phyloP scores from a whole-genome alignment of 2,888 invertebrate species.

The Spodoptera littoralis region DNA sequence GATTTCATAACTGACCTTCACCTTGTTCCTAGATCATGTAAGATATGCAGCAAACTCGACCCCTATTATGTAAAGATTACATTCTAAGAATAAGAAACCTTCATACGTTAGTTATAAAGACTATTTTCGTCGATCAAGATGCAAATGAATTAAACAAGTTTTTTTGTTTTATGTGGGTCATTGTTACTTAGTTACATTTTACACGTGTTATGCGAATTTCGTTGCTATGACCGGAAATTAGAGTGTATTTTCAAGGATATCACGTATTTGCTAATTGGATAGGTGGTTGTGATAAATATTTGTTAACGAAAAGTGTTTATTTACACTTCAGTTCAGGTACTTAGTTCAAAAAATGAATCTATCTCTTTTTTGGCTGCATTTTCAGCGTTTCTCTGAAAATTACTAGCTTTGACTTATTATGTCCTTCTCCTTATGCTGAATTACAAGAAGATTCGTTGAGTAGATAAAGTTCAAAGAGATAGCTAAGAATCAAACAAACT shows the following conservation, averaged over 20 bases:
- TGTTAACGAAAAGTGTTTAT: too few relatives aligned
- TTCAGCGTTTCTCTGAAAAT: too few relatives aligned
- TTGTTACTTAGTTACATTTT: slow-evolving; percentile 16
- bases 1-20: slow-evolving; percentile 22
- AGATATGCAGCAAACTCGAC: neutral
- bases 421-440: too few relatives aligned
- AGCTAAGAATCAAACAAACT: too few relatives aligned
- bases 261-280: too few relatives aligned
- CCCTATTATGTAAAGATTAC: slow-evolving; percentile 7
- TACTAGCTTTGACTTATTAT: too few relatives aligned
- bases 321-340: too few relatives aligned
- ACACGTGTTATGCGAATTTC: neutral
- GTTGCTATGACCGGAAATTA: neutral
- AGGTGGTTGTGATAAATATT: neutral
- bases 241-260: neutral
- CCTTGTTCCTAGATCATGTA: slow-evolving; percentile 15
- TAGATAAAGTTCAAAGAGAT: too few relatives aligned
- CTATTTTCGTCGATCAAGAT: slow-evolving; percentile 16
- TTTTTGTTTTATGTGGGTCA: slow-evolving; percentile 28
- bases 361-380: too few relatives aligned
- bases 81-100: neutral
- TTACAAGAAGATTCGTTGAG: too few relatives aligned
- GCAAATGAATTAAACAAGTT: slow-evolving; percentile 16
- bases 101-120: slow-evolving; percentile 2
- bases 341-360: too few relatives aligned